These are phyloP conservation scores for Druon quercuslanigerum DNA, from an alignment of 1,140 invertebrate species.

Conservation along the genomic window DNA sequence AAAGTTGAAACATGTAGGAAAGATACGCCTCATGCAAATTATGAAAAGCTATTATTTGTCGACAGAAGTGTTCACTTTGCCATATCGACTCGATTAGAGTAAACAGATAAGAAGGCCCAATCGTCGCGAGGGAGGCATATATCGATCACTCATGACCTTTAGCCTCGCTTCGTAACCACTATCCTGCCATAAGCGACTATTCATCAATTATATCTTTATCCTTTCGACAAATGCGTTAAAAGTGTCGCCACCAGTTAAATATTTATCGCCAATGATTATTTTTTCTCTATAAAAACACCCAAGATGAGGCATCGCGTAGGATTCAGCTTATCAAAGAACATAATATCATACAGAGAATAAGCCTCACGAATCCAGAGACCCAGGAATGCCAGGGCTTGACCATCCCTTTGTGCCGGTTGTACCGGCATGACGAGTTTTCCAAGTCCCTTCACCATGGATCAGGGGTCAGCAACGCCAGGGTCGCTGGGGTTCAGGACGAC, in stretches of 20 bases:
- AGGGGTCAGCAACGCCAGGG: constrained; percentile 48
- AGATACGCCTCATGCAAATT: too few relatives aligned
- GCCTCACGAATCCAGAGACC: background rate
- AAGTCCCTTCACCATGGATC: constrained; percentile 28
- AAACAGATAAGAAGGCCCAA: background rate
- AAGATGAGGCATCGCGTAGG: too few relatives aligned
- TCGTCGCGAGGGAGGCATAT: background rate
- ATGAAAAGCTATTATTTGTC: background rate
- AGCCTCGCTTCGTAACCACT: background rate
- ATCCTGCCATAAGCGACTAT: background rate
- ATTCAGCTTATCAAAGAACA: too few relatives aligned
- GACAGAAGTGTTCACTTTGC: background rate
- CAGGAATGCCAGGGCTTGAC: constrained; percentile 30
- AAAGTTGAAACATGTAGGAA: too few relatives aligned
- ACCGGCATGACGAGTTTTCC: constrained; percentile 38
- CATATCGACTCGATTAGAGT: background rate
- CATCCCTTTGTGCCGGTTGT: constrained; percentile 44
- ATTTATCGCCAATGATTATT: background rate
- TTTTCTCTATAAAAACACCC: background rate
- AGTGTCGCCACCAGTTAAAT: background rate
- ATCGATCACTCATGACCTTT: constrained; percentile 3
- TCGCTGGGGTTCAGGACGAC: constrained; percentile 24
- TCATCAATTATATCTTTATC: constrained; percentile 14
- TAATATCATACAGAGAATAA: background rate
- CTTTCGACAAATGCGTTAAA: background rate